phyloP scores from a whole-genome alignment of 2,113 vertebrate species.

The Psilopsiagon aurifrons region DNA sequence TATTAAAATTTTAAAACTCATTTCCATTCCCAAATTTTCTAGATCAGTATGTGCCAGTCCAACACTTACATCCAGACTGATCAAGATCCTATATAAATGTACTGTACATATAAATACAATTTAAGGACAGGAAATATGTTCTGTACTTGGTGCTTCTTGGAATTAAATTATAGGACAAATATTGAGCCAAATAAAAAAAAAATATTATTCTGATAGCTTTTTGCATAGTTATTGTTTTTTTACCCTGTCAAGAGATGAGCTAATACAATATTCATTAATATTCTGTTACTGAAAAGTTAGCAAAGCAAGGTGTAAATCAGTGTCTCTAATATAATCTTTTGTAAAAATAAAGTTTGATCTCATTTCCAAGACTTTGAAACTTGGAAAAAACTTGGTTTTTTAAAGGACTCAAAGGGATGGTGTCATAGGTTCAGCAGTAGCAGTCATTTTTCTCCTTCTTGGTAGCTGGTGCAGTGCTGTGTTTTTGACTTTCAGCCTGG shows the following conservation, averaged over 20 bases:
- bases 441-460: no score
- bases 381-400: neutral
- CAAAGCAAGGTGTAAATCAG: constrained; percentile 11
- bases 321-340: neutral
- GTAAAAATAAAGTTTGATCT: neutral
- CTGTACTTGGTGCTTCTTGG: neutral
- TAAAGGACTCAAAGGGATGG: neutral
- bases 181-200: neutral
- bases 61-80: neutral
- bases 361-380: constrained; percentile 17
- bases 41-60: neutral
- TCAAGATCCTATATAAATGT: neutral
- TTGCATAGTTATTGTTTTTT: neutral
- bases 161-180: neutral
- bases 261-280: constrained; percentile 42
- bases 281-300: neutral
- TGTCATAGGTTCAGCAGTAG: no score
- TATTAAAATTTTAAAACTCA: neutral
- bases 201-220: neutral
- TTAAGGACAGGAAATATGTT: neutral
- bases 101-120: neutral
- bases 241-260: neutral
- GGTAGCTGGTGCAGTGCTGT: no score
- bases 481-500: no score
- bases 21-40: neutral